These are phyloP conservation scores for Seriola quinqueradiata DNA, from an alignment of 2,113 vertebrate genomes.

Conservation along the genomic window DNA sequence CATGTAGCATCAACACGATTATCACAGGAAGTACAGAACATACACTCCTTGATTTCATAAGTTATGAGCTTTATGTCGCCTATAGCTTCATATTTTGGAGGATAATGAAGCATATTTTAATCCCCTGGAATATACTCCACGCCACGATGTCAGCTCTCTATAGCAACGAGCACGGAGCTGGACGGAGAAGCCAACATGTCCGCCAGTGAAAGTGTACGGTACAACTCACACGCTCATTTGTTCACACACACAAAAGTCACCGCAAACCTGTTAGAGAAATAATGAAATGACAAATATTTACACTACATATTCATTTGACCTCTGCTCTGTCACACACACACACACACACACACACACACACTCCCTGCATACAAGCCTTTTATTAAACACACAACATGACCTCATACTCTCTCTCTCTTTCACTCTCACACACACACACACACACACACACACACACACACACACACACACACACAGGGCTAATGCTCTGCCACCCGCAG, in stretches of 20 bases:
- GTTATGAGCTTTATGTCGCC: too few species aligned
- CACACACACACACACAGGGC: not conserved
- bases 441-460: conserved; percentile 18
- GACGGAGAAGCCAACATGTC: not conserved
- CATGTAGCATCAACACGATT: too few species aligned
- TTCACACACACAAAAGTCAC: conserved; percentile 8
- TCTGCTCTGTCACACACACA: conserved; percentile 23
- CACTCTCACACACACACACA: not conserved
- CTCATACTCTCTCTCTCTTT: not conserved
- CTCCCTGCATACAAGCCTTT: conserved; percentile 14
- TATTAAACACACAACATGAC: conserved; percentile 27
- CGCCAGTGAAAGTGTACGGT: not conserved
- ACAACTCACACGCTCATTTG: not conserved
- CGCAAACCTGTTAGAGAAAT: conserved; percentile 59
- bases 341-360: conserved; percentile 19
- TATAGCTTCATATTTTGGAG: too few species aligned
- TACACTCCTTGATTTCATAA: too few species aligned
- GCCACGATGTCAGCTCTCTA: too few species aligned
- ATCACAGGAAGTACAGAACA: too few species aligned
- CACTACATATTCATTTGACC: conserved; percentile 62
- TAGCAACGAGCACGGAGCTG: too few species aligned
- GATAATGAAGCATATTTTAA: too few species aligned
- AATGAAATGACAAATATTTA: conserved; percentile 70
- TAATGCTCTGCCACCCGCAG: not conserved
- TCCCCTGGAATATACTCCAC: too few species aligned